Conservation (phyloP, 2,797 vertebrate genomes). For the Geotrypetes seraphini region DNA sequence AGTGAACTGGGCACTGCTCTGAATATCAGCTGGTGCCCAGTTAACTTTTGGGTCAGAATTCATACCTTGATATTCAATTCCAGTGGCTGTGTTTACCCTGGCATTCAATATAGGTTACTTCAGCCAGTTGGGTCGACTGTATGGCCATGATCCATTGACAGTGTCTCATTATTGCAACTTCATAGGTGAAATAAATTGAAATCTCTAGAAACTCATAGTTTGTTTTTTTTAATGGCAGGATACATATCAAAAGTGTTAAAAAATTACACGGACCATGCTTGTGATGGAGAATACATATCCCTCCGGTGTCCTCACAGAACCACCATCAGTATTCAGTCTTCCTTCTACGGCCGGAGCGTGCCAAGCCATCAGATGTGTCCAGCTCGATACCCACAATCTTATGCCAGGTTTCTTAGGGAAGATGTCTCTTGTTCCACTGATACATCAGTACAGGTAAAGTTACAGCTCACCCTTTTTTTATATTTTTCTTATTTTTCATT, state of each 20-base stretch:
- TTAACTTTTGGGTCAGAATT: no score
- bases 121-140: no score
- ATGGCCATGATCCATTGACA: no score
- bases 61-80: no score
- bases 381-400: slow-evolving; percentile 50
- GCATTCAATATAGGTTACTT: no score
- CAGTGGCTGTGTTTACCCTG: no score
- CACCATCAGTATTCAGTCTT: slow-evolving; percentile 78
- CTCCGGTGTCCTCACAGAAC: slow-evolving; percentile 75
- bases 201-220: neutral
- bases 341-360: slow-evolving; percentile 72
- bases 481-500: no score
- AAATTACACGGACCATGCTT: slow-evolving; percentile 77
- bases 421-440: slow-evolving; percentile 67
- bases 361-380: slow-evolving; percentile 63
- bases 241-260: slow-evolving; percentile 72
- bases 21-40: no score
- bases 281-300: slow-evolving; percentile 74
- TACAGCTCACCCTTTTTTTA: no score
- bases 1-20: no score
- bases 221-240: slow-evolving; percentile 37
- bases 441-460: slow-evolving; percentile 81
- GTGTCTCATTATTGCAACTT: no score
- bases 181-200: neutral
- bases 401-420: slow-evolving; percentile 51